phyloP scores from a whole-genome alignment of 2,797 vertebrate genomes.

The Lagocephalus sceleratus region DNA sequence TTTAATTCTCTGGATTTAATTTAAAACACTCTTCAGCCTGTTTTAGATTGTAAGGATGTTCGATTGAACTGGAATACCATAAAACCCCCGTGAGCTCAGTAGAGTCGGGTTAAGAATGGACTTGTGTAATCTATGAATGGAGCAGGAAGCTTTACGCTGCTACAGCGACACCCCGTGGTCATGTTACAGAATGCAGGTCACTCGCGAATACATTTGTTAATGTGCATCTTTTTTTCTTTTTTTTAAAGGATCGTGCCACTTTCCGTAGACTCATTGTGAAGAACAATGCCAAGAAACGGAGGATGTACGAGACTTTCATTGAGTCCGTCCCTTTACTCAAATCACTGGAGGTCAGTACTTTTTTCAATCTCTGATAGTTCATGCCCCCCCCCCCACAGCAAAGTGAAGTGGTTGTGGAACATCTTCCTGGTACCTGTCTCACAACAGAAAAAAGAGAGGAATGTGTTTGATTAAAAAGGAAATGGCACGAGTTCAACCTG shows the following conservation, averaged over 20 bases:
- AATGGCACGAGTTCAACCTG: background rate
- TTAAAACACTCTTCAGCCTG: background rate
- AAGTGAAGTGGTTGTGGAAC: no score
- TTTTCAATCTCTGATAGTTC: background rate
- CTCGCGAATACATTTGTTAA: background rate
- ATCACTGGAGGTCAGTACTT: conserved; percentile 88
- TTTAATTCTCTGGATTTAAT: background rate
- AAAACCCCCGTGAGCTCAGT: background rate
- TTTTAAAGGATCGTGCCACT: conserved; percentile 96
- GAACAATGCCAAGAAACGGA: conserved; percentile 97
- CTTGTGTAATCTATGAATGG: conserved; percentile 54
- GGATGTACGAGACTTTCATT: conserved; percentile 90
- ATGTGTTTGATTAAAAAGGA: background rate
- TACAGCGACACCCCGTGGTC: conserved; percentile 63
- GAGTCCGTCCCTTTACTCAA: conserved; percentile 96
- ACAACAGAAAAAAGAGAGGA: background rate
- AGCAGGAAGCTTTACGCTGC: conserved; percentile 8
- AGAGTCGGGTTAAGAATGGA: conserved; percentile 59
- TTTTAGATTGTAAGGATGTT: background rate
- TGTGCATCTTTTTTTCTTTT: conserved; percentile 12
- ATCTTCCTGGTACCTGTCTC: no score
- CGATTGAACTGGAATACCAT: background rate
- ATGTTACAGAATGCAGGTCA: background rate
- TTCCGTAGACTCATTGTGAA: conserved; percentile 98
- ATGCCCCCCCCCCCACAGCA: background rate